phyloP scores from a whole-genome alignment of 2,797 vertebrate genomes.

The Decapterus maruadsi region DNA sequence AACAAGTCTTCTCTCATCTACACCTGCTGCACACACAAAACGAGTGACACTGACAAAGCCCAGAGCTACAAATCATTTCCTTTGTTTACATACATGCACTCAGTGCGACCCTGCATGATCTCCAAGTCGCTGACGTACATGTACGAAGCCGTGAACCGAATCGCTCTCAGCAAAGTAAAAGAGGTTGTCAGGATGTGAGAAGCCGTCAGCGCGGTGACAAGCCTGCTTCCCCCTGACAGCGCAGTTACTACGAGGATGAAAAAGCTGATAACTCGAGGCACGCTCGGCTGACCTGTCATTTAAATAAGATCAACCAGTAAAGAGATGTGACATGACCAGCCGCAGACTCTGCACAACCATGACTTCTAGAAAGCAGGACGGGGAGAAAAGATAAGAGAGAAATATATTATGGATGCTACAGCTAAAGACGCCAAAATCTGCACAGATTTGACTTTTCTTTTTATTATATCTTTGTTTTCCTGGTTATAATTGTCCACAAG shows the following conservation, averaged over 20 bases:
- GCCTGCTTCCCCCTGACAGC: slow-evolving; percentile 38
- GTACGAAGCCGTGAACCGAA: neutral
- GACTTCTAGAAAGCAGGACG: neutral
- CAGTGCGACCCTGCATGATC: neutral
- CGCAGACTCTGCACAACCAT: neutral
- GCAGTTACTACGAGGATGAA: slow-evolving; percentile 33
- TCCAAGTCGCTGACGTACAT: neutral
- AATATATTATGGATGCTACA: neutral
- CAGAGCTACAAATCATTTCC: neutral
- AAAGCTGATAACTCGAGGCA: slow-evolving; percentile 41
- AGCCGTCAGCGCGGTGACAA: slow-evolving; percentile 15
- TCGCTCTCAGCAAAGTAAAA: slow-evolving; percentile 22
- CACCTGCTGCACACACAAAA: no score
- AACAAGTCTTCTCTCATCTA: neutral
- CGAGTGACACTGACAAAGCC: neutral
- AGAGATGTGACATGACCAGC: slow-evolving; percentile 14
- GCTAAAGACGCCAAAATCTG: neutral
- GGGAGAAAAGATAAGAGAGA: neutral
- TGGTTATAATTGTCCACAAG: neutral
- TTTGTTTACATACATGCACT: neutral
- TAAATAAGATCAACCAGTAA: slow-evolving; percentile 23
- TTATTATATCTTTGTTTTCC: neutral
- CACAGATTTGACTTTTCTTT: neutral
- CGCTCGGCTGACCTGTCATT: slow-evolving; percentile 48
- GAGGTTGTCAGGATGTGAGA: slow-evolving; percentile 38